phyloP scores from a whole-genome alignment of 2,113 vertebrate species.

The Cottus gobio region DNA sequence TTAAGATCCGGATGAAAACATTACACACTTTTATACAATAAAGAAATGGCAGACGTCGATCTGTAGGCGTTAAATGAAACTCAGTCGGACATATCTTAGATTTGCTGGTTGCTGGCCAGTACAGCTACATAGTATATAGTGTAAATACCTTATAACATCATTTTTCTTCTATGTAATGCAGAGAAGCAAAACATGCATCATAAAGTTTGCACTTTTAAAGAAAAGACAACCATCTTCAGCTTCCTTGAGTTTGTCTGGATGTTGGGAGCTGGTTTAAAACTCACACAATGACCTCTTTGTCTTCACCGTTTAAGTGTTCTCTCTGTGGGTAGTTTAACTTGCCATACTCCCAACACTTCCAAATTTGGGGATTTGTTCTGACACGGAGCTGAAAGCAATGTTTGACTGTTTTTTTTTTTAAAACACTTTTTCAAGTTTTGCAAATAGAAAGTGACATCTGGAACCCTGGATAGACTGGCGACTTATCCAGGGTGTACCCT shows the following conservation, averaged over 20 bases:
- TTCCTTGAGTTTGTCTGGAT: not conserved
- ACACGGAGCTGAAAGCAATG: not conserved
- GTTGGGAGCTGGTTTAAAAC: constrained; percentile 29
- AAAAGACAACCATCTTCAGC: not conserved
- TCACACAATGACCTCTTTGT: not conserved
- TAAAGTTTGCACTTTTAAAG: not conserved
- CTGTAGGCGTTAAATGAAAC: constrained; percentile 39
- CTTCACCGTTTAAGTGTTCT: not conserved
- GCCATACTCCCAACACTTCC: too few relatives aligned
- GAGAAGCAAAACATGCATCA: not conserved
- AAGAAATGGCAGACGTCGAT: constrained; percentile 22
- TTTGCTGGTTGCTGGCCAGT: not conserved
- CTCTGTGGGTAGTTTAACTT: not conserved
- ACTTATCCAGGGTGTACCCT: too few relatives aligned
- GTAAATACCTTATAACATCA: not conserved
- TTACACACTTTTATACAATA: not conserved
- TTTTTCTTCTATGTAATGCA: not conserved
- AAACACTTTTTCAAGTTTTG: not conserved
- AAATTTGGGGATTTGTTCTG: not conserved
- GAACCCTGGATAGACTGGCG: too few relatives aligned
- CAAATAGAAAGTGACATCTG: constrained; percentile 40
- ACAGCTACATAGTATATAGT: constrained; percentile 18
- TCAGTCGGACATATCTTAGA: not conserved
- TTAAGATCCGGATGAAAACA: not conserved
- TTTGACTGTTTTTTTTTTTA: too few relatives aligned